Percentiles rank a stretch among this genome's conserved stretches.
Evolutionary conservation across 2,113 vertebrate species (phyloP).

Genomic region (Rhabdomys dilectus): DNA sequence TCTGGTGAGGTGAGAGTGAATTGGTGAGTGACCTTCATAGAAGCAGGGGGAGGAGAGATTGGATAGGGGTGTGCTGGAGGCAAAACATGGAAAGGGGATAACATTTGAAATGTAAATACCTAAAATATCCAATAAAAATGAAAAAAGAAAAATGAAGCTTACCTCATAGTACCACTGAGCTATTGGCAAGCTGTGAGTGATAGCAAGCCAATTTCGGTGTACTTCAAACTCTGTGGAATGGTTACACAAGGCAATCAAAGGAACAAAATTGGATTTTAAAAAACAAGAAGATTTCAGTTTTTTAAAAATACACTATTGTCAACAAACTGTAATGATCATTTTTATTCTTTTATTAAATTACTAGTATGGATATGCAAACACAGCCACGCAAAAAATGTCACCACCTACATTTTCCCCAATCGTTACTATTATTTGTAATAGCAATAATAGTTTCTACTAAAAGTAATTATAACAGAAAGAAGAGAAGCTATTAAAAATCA

Average conservation of each 20-base stretch:
- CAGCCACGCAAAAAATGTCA: not conserved
- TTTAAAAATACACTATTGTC: not conserved
- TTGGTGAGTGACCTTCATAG: too few species aligned
- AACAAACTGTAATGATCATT: not conserved
- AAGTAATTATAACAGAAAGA: not conserved
- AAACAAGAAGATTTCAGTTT: not conserved
- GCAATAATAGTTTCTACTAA: not conserved
- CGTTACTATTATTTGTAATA: not conserved
- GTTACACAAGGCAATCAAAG: slow-evolving; percentile 83
- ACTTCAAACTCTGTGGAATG: slow-evolving; percentile 99
- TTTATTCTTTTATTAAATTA: not conserved
- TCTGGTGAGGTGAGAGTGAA: too few species aligned
- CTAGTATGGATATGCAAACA: not conserved
- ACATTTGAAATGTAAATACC: too few species aligned
- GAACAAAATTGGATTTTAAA: slow-evolving; percentile 52
- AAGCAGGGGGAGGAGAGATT: too few species aligned
- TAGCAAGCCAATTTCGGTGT: slow-evolving; percentile 97
- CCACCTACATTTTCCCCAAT: not conserved
- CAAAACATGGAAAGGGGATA: too few species aligned
- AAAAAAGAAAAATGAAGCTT: slow-evolving; percentile 71
- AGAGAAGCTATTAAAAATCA: not conserved
- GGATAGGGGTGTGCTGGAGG: too few species aligned
- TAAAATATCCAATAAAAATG: too few species aligned
- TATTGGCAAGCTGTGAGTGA: slow-evolving; percentile 95
- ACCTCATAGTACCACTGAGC: slow-evolving; percentile 98